Conservation (phyloP, 2,888 invertebrate species). For the Schrankia costaestrigalis region DNA sequence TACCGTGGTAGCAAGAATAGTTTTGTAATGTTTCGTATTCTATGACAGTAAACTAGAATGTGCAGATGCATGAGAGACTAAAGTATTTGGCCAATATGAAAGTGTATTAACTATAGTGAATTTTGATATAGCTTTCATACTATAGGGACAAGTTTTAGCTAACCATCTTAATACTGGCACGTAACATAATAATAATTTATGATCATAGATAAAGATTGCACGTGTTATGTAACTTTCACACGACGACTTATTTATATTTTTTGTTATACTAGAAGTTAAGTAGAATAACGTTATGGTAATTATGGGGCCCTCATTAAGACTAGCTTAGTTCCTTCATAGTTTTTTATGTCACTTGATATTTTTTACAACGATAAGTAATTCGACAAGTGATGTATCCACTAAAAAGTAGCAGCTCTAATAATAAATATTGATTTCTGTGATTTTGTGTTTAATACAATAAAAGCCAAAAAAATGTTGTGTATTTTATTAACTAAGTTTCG, state of each 20-base stretch:
- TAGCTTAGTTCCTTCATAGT: slow-evolving; percentile 31
- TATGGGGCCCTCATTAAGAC: slow-evolving; percentile 52
- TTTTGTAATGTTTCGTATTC: slow-evolving; percentile 5
- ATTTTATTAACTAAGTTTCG: slow-evolving; percentile 47
- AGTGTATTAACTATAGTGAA: slow-evolving; percentile 25
- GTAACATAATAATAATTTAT: slow-evolving; percentile 45
- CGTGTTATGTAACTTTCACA: slow-evolving; percentile 76
- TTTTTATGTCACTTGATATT: slow-evolving; percentile 27
- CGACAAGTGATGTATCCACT: slow-evolving; percentile 32
- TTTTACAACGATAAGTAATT: slow-evolving; percentile 24
- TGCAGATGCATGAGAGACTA: slow-evolving; percentile 19
- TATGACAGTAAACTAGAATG: not conserved
- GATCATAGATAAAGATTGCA: slow-evolving; percentile 65
- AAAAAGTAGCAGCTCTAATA: slow-evolving; percentile 43
- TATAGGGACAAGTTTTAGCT: slow-evolving; percentile 42
- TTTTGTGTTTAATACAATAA: slow-evolving; percentile 64
- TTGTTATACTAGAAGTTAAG: slow-evolving; percentile 71
- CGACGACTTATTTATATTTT: slow-evolving; percentile 73
- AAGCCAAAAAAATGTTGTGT: slow-evolving; percentile 72
- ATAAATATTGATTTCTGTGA: slow-evolving; percentile 60
- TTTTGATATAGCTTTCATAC: slow-evolving; percentile 52
- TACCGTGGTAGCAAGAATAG: not conserved
- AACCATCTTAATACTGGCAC: slow-evolving; percentile 57
- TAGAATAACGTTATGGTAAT: slow-evolving; percentile 48
- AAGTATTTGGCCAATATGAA: slow-evolving; percentile 32